Base-by-base conservation (phyloP, 2,113 vertebrate genomes). In the Melozone crissalis region DNA sequence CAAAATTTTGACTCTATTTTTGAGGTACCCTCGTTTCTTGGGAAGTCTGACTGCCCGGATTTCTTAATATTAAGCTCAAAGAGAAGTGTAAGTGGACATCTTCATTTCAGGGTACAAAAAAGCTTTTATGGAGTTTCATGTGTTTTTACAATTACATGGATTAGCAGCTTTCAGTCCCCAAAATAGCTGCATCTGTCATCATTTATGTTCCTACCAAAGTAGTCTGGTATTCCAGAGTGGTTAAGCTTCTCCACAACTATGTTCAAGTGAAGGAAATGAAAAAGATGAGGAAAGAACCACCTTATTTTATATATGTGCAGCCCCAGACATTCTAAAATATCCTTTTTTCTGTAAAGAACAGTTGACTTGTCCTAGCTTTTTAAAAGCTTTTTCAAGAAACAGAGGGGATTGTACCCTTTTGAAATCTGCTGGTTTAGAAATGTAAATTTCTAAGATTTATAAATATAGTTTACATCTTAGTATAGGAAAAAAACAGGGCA, bases 211-310 rank as follows among this genome's bases (percentile, higher is more conserved):
- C 79, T 93, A 90, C 67, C 51, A 89, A 94, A 71, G 54, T 14
- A 95, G 77, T 95, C 93, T 96, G 92, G 82, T 87, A 96, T 97
- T 97, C 96, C 79, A 82, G 67, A 94, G 92, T 15, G 41, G 55
- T 93, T 96, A 83, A 52, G 61, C 59, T 97, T 95, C 96, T 97
- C 97, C 96, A 90, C 73, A 95, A 49, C 52, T 96, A 96, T 95
- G 96, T 95, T 91, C 19, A 44, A 97, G 75, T 31, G 52, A 90
- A 96, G 91, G 61, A 95, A 91, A 22, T 35, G 28, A 87, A 95
- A 58, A 61, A 96, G 74, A 96, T 74, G 83, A 90, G 67, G 68
- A 77, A 92, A 77, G 43, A 63, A 85, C 30, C 93, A 87, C 72
- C 44, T 9, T 63, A 92, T 89, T 95, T 89, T 90, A 71, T 93